phyloP scores from a whole-genome alignment of 2,888 invertebrate species.

The Ennomos fuscantarius region DNA sequence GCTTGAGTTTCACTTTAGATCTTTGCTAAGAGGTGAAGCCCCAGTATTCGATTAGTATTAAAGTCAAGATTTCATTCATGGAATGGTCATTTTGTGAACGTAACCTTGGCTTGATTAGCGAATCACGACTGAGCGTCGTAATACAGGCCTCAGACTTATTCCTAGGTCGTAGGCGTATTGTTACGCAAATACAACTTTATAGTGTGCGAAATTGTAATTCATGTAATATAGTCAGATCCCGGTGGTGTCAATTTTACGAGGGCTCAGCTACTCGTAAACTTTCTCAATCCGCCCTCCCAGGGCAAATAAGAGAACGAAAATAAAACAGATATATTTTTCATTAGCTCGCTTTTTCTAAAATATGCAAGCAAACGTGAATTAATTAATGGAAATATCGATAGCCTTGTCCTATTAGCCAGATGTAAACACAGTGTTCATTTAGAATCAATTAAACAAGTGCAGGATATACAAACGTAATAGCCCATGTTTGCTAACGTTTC shows the following conservation, averaged over 20 bases:
- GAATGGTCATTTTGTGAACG: no score
- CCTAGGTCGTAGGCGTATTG: neutral
- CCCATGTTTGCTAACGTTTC: constrained; percentile 36
- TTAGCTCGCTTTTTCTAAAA: constrained; percentile 2
- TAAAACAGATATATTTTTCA: constrained; percentile 17
- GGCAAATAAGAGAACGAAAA: constrained; percentile 10
- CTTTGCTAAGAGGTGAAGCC: no score
- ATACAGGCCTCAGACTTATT: no score
- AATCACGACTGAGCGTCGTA: no score
- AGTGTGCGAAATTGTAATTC: constrained; percentile 16
- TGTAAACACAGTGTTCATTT: constrained; percentile 40
- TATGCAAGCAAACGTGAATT: constrained; percentile 5
- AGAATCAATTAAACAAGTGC: constrained; percentile 43
- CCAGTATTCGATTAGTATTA: no score
- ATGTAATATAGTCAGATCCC: constrained; percentile 10
- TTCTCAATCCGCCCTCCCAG: constrained; percentile 9
- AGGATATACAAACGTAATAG: constrained; percentile 25
- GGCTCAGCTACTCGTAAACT: constrained; percentile 24
- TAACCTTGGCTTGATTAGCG: no score
- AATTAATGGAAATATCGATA: constrained; percentile 32
- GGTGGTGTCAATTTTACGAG: constrained; percentile 21
- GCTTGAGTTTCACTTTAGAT: no score
- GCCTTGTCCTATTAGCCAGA: constrained; percentile 29
- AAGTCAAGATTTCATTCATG: no score
- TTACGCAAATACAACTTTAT: constrained; percentile 6